Evolutionary conservation across 2,888 invertebrate genomes (phyloP).

Genomic region (Morpho deidamia): DNA sequence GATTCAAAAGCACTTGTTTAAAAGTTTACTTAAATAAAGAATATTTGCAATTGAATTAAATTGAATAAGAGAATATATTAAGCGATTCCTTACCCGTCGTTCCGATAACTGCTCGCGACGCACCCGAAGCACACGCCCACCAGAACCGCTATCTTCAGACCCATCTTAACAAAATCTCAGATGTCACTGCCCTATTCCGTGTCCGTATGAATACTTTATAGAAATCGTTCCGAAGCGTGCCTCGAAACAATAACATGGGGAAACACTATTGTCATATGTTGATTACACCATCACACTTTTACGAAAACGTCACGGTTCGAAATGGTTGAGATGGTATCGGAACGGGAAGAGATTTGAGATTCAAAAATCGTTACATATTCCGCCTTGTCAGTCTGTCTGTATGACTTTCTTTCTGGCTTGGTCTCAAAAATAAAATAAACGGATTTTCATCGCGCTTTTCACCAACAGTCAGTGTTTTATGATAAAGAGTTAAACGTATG

Average conservation of each 20-base stretch:
- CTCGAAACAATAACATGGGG: constrained; percentile 66
- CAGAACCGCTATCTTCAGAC: constrained; percentile 34
- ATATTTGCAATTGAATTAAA: too few relatives aligned
- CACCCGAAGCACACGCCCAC: constrained; percentile 30
- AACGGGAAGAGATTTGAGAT: constrained; percentile 15
- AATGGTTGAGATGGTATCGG: constrained; percentile 40
- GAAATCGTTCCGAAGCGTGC: constrained; percentile 60
- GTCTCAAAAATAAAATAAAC: too few relatives aligned
- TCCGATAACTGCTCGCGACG: constrained; percentile 48
- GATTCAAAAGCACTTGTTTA: too few relatives aligned
- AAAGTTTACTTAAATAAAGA: constrained; percentile 30
- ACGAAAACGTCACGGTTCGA: constrained; percentile 35
- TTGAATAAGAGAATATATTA: too few relatives aligned
- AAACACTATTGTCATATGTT: constrained; percentile 56
- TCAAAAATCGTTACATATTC: neutral
- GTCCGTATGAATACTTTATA: constrained; percentile 59
- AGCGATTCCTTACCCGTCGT: constrained; percentile 53
- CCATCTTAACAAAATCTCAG: constrained; percentile 44
- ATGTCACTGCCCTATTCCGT: constrained; percentile 46
- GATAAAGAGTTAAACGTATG: too few relatives aligned
- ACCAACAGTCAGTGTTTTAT: too few relatives aligned
- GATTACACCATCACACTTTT: constrained; percentile 50
- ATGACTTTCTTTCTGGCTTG: neutral
- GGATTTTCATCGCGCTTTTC: too few relatives aligned
- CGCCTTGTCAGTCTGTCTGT: too few relatives aligned